A percentile compares a stretch with the other conserved stretches of the same genome.
Evolutionary conservation across 2,113 vertebrate genomes (phyloP).

Genomic region (Colaptes auratus): DNA sequence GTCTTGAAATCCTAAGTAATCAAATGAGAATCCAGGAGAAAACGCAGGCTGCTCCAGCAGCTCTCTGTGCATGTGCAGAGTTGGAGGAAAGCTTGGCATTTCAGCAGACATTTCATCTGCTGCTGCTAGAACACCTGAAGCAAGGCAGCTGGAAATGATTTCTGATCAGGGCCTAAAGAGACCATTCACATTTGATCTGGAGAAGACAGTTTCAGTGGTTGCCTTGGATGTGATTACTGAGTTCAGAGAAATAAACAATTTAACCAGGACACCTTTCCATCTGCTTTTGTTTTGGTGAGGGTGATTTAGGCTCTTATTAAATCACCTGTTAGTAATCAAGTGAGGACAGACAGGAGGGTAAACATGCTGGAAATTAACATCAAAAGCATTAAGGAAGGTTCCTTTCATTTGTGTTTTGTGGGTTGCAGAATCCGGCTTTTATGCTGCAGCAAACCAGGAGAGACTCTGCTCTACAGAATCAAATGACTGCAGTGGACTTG

Average conservation of each 20-base stretch:
- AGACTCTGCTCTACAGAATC: accelerated
- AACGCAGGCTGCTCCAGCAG: background rate
- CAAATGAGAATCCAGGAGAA: background rate
- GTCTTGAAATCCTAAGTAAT: background rate
- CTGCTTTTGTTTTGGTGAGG: background rate
- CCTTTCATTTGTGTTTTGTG: background rate
- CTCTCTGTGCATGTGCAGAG: background rate
- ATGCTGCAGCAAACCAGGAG: background rate
- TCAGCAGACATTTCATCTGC: background rate
- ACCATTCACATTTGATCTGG: background rate
- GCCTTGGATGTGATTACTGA: background rate
- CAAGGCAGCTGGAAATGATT: background rate
- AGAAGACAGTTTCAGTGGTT: background rate
- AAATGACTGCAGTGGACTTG: background rate
- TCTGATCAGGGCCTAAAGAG: background rate
- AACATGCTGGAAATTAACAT: background rate
- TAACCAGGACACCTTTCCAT: background rate
- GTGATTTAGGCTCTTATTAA: slow-evolving; percentile 13
- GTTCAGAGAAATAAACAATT: background rate
- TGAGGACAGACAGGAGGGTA: background rate
- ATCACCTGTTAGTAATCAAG: background rate
- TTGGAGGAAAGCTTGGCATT: background rate
- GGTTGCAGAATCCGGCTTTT: background rate
- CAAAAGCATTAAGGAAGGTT: background rate
- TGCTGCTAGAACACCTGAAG: background rate